A percentile compares a stretch with the other conserved stretches of the same genome.
Conservation (phyloP, 1,140 invertebrate genomes). For the Drosophila sp. region DNA sequence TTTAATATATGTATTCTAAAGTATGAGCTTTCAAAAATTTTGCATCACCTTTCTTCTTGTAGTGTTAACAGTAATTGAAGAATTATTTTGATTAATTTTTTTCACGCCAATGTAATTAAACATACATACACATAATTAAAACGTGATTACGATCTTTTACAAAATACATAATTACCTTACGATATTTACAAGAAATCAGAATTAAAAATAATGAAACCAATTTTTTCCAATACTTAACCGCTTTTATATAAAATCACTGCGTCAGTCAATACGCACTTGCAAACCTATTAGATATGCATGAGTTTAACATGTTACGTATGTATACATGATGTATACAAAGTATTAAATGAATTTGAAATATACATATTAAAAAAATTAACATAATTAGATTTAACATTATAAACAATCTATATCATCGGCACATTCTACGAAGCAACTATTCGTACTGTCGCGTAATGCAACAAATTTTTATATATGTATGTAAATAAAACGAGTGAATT, state of each 20-base stretch:
- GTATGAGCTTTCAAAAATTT: too few species aligned
- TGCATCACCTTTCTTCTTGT: too few species aligned
- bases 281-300: constrained; percentile 24
- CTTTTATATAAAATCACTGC: constrained; percentile 11
- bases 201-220: too few species aligned
- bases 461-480: constrained; percentile 5
- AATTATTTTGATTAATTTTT: too few species aligned
- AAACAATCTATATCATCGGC: constrained; percentile 32
- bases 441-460: not conserved
- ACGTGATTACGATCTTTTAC: too few species aligned
- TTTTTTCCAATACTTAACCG: not conserved
- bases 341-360: constrained; percentile 59
- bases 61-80: too few species aligned
- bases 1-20: too few species aligned
- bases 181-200: too few species aligned
- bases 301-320: constrained; percentile 33
- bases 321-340: constrained; percentile 30
- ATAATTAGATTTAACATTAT: constrained; percentile 25
- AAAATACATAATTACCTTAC: too few species aligned
- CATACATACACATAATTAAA: too few species aligned
- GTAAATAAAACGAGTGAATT: constrained; percentile 47
- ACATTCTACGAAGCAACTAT: constrained; percentile 1
- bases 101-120: too few species aligned
- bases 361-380: constrained; percentile 34
- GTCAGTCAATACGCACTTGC: constrained; percentile 19